Percentiles rank a stretch among this genome's conserved stretches.
These are phyloP conservation scores for Leptopilina boulardi DNA, from an alignment of 1,140 invertebrate species.

Conservation along the genomic window DNA sequence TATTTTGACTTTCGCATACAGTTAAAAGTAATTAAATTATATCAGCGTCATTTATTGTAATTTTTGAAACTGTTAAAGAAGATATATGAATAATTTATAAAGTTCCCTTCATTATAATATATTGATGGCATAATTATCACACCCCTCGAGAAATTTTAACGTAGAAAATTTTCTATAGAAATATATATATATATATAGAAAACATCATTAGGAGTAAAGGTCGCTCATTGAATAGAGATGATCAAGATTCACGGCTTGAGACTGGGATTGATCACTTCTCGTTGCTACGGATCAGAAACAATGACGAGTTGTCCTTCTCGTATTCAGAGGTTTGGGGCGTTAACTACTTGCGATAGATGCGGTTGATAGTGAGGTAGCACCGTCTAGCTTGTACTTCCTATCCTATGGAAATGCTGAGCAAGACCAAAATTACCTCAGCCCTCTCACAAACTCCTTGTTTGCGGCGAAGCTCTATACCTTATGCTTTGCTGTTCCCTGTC, in stretches of 20 bases:
- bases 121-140: too few species aligned
- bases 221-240: slow-evolving; percentile 10
- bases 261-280: slow-evolving; percentile 21
- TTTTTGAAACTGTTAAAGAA: too few species aligned
- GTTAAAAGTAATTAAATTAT: too few species aligned
- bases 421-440: slow-evolving; percentile 67
- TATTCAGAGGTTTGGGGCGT: not conserved
- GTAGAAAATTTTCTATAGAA: too few species aligned
- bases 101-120: too few species aligned
- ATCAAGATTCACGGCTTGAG: slow-evolving; percentile 17
- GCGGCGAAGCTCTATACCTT: slow-evolving; percentile 57
- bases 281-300: not conserved
- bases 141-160: too few species aligned
- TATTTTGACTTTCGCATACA: too few species aligned
- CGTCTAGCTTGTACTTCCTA: slow-evolving; percentile 53
- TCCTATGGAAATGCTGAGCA: slow-evolving; percentile 67
- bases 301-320: slow-evolving; percentile 21
- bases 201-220: not conserved
- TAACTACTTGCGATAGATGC: slow-evolving; percentile 39
- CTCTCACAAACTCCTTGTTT: slow-evolving; percentile 61
- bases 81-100: too few species aligned
- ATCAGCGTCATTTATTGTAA: too few species aligned
- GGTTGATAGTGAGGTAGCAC: slow-evolving; percentile 46
- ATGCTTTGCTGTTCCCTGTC: slow-evolving; percentile 42
- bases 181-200: too few species aligned